A percentile compares a stretch with the other conserved stretches of the same genome.
phyloP scores from a whole-genome alignment of 1,140 invertebrate species.

The Panagrolaimus sp. region DNA sequence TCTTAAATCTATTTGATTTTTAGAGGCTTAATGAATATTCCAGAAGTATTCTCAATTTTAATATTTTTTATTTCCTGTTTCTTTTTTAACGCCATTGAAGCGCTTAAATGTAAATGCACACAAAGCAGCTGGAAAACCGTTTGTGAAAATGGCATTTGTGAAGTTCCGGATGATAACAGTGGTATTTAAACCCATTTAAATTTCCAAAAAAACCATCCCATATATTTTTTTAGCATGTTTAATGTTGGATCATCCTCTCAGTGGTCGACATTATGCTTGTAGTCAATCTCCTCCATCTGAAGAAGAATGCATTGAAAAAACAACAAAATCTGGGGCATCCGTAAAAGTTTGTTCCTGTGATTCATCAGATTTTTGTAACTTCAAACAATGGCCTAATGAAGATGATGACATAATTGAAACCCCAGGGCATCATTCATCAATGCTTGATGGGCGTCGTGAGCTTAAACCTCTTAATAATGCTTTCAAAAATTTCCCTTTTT shows the following conservation, averaged over 20 bases:
- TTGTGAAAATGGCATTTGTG: constrained; percentile 33
- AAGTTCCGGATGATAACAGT: not conserved
- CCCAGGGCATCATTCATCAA: not conserved
- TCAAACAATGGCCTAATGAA: constrained; percentile 33
- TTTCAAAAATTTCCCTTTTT: not conserved
- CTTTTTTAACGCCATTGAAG: constrained; percentile 14
- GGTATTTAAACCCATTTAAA: not conserved
- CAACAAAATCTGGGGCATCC: constrained; percentile 28
- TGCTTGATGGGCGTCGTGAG: constrained; percentile 2
- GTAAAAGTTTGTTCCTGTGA: constrained; percentile 37
- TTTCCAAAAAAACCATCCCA: not conserved
- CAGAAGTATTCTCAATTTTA: too few relatives aligned
- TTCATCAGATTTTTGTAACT: constrained; percentile 40
- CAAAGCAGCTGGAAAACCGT: constrained; percentile 29
- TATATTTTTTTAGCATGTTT: constrained; percentile 28
- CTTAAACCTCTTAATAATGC: not conserved
- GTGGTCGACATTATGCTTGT: constrained; percentile 30
- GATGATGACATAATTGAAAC: not conserved
- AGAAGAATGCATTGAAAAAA: constrained; percentile 39
- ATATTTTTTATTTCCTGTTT: constrained; percentile 19
- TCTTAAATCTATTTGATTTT: too few relatives aligned
- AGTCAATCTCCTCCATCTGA: constrained; percentile 21
- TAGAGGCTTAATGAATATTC: too few relatives aligned
- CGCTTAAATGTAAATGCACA: constrained; percentile 39
- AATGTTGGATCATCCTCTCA: constrained; percentile 35